Conservation (phyloP, 2,797 vertebrate species). For the Alfaro cultratus region DNA sequence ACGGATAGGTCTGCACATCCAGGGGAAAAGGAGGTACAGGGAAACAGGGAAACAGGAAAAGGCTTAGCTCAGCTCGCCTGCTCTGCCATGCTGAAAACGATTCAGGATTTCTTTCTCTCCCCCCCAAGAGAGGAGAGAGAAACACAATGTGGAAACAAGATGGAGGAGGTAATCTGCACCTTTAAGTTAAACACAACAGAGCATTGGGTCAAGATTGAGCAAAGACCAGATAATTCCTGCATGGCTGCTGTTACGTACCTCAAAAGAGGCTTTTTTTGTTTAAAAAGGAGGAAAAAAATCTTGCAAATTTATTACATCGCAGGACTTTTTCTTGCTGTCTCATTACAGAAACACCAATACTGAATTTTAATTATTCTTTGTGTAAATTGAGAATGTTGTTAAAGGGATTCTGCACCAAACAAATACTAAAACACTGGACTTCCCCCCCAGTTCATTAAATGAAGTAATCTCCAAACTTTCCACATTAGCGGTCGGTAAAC, state of each 20-base stretch:
- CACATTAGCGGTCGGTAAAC: neutral
- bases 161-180: constrained; percentile 30
- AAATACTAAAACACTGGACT: neutral
- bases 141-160: neutral
- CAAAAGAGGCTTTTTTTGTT: neutral
- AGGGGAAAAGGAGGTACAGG: constrained; percentile 54
- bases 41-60: constrained; percentile 67
- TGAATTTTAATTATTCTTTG: constrained; percentile 2
- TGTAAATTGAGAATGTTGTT: neutral
- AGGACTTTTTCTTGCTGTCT: neutral
- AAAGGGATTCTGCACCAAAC: neutral
- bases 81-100: constrained; percentile 53
- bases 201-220: constrained; percentile 53
- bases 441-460: neutral
- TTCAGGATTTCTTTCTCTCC: constrained; percentile 48
- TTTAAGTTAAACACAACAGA: constrained; percentile 56
- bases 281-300: neutral
- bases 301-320: neutral
- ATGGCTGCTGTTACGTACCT: constrained; percentile 36
- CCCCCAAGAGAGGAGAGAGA: constrained; percentile 42
- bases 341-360: neutral
- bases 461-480: neutral
- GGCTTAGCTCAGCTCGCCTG: constrained; percentile 69
- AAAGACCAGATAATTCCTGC: constrained; percentile 32
- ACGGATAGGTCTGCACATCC: constrained; percentile 39